phyloP scores from a whole-genome alignment of 2,888 invertebrate genomes.

The Brachypterus glaber region DNA sequence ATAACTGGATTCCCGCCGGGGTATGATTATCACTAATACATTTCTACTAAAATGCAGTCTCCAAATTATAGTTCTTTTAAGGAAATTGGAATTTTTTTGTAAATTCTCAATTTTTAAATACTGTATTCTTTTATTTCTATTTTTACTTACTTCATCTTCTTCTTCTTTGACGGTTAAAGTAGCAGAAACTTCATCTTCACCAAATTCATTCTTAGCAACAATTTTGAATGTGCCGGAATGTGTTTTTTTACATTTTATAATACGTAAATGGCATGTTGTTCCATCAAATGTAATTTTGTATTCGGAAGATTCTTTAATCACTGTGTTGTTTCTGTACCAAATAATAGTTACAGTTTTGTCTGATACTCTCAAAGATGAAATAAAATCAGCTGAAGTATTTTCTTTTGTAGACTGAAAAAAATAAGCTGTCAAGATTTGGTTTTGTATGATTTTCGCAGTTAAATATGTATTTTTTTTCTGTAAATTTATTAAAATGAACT shows the following conservation, averaged over 20 bases:
- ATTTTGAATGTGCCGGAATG: slow-evolving; percentile 75
- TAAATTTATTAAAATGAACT: no score
- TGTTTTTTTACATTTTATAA: slow-evolving; percentile 63
- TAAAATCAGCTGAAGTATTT: slow-evolving; percentile 69
- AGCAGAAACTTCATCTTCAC: slow-evolving; percentile 80
- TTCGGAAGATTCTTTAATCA: slow-evolving; percentile 68
- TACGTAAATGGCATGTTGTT: slow-evolving; percentile 66
- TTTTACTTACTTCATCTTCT: slow-evolving; percentile 38
- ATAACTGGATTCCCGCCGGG: no score
- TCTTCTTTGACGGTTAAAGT: slow-evolving; percentile 64
- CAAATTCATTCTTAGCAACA: slow-evolving; percentile 82
- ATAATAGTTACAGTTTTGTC: slow-evolving; percentile 74
- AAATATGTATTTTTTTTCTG: no score
- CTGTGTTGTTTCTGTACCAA: slow-evolving; percentile 76
- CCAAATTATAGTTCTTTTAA: no score
- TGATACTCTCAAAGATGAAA: slow-evolving; percentile 60
- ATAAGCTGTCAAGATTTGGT: slow-evolving; percentile 7
- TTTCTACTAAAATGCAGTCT: no score
- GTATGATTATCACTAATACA: no score
- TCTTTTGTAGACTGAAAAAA: slow-evolving; percentile 52
- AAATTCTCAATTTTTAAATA: no score
- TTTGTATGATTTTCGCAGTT: slow-evolving; percentile 8
- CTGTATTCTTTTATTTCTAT: neutral
- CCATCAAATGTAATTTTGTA: slow-evolving; percentile 77
- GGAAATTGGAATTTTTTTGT: no score